Base-by-base conservation (phyloP, 2,888 invertebrate genomes). In the Synanthedon myopaeformis region DNA sequence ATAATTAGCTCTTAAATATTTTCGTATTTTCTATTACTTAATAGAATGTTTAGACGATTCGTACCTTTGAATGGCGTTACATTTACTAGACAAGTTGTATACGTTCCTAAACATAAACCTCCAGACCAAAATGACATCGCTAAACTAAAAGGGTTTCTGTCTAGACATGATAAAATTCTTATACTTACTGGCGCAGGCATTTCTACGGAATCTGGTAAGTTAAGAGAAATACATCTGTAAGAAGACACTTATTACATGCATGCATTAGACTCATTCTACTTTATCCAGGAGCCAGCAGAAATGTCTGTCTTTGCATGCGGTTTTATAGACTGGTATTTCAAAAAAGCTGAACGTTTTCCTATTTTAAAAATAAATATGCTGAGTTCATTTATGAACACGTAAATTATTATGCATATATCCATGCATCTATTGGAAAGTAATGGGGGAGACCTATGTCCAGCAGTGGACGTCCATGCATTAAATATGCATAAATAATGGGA, bases 131-230 rank as follows among this genome's bases (percentile, higher is more conserved):
- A 87, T 59, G 94, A 95, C 64, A 67, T 92, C 23, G 69, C 84
- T 57, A 70, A 70, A 52, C 71, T 95, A 0, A 85, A 87, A 67
- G 76, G 90, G 53, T 94, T 94, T 74, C 65, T 95, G 17, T 58
- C 67, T 2, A 74, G 72, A 48, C 77, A 89, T 53, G 68, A 87
- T 6, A 91, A 89, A 63, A 80, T 94, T 51, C 84, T 96, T 14
- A 88, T 95, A 14, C 71, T 98, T 50, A 96, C 96, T 53, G 99
- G 99, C 12, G 98, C 98, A 60, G 99, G 98, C 41, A 92, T 98
- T 65, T 98, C 98, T 0, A 99, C 98, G 1, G 98, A 99, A 89
- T 96, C 96, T 71, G 92, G 92, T 92, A 75, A 66, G 14, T 41
- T 14, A 11, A 14, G n/a, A 45, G 11, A 50, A 17, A 19, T 1